A percentile compares a stretch with the other conserved stretches of the same genome.
phyloP scores from a whole-genome alignment of 2,113 vertebrate species.

The Corvus cornix region DNA sequence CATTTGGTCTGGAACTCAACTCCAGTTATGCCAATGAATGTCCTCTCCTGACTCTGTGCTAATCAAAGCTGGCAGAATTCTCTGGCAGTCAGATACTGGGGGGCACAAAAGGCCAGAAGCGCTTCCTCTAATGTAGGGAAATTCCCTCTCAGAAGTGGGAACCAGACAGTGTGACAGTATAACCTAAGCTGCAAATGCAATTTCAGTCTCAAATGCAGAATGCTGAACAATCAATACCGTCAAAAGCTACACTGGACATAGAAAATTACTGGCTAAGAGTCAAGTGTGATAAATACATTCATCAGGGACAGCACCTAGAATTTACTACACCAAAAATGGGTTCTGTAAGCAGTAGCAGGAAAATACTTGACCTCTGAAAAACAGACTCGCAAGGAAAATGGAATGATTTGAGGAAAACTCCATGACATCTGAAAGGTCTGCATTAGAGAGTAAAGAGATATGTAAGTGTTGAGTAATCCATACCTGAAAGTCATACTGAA shows the following conservation, averaged over 20 bases:
- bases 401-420: not conserved
- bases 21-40: not conserved
- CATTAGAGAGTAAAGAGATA: not conserved
- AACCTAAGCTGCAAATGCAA: not conserved
- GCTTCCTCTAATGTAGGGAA: not conserved
- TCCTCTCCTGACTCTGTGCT: not conserved
- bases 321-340: not conserved
- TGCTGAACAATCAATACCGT: not conserved
- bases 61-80: not conserved
- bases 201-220: not conserved
- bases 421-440: not conserved
- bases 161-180: not conserved
- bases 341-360: not conserved
- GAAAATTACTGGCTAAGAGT: not conserved
- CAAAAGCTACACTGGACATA: not conserved
- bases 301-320: not conserved
- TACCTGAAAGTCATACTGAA: not conserved
- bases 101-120: not conserved
- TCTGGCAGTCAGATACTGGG: not conserved
- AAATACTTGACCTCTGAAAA: not conserved
- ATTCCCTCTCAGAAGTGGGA: not conserved
- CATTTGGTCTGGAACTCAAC: not conserved
- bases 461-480: not conserved
- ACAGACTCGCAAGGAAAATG: not conserved
- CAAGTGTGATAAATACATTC: not conserved